Conservation (phyloP, 2,888 invertebrate species). For the Mimumesa dahlbomi region DNA sequence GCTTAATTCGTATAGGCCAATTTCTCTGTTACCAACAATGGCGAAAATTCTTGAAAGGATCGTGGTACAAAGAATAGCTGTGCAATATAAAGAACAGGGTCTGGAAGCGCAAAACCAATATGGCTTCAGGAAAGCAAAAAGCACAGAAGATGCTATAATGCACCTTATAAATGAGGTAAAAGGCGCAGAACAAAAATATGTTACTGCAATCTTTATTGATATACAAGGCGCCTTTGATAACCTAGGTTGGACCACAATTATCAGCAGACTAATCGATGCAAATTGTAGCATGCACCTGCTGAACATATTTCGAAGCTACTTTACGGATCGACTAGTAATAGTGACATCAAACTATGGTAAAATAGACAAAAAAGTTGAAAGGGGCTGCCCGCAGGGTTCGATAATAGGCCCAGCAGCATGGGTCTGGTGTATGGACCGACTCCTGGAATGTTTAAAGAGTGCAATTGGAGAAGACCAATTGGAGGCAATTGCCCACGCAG, state of each 20-base stretch:
- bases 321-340: background rate
- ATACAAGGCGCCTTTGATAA: conserved; percentile 21
- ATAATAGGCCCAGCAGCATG: conserved; percentile 2
- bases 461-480: background rate
- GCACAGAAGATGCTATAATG: background rate
- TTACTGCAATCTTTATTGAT: conserved; percentile 4
- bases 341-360: background rate
- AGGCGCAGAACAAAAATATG: background rate
- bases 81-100: background rate
- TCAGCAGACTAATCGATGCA: background rate
- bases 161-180: background rate
- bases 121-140: background rate
- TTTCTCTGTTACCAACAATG: background rate
- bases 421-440: background rate
- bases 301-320: background rate
- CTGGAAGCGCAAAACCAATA: background rate
- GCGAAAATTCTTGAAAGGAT: conserved; percentile 16
- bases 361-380: background rate
- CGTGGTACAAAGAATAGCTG: background rate
- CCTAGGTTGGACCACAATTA: conserved; percentile 13
- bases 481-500: background rate
- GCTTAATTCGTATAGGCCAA: conserved; percentile 15
- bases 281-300: background rate
- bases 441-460: background rate
- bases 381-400: conserved; percentile 9